phyloP scores from a whole-genome alignment of 92 coral and sea anemone genomes.

The Paramuricea clavata region DNA sequence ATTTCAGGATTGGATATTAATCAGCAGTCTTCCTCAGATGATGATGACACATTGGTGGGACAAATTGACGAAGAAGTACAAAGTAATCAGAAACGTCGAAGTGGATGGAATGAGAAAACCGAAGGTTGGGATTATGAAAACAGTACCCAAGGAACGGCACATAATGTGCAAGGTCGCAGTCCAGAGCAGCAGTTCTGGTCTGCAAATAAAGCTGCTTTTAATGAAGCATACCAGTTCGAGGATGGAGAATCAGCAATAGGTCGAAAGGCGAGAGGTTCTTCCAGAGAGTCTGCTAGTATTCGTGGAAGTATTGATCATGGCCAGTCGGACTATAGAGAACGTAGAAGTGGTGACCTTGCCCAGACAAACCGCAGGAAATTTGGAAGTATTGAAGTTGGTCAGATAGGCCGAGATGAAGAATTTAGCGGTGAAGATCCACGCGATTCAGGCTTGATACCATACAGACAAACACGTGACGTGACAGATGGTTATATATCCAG shows the following conservation, averaged over 20 bases:
- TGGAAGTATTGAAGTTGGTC: not conserved
- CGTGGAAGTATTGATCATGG: not conserved
- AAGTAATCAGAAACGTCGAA: not conserved
- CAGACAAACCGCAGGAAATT: not conserved
- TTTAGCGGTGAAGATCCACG: not conserved
- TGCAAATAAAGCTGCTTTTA: not conserved
- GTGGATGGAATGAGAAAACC: not conserved
- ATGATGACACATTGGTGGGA: constrained; percentile 1
- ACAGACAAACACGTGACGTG: not conserved
- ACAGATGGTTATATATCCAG: not conserved
- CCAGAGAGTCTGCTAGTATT: not conserved
- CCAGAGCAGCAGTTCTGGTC: not conserved
- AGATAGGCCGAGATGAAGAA: not conserved
- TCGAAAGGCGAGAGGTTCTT: not conserved
- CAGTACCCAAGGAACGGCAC: not conserved
- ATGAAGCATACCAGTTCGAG: not conserved
- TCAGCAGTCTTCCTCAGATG: constrained; percentile 3
- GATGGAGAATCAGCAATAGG: not conserved
- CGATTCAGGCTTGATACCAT: not conserved
- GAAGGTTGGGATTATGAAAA: not conserved
- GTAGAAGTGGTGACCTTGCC: not conserved
- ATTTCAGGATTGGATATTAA: not conserved
- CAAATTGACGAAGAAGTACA: not conserved
- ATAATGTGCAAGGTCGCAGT: not conserved
- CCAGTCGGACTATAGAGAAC: not conserved